These are phyloP conservation scores for Spinus olivaceus DNA, from an alignment of 2,797 vertebrate species.

Conservation along the genomic window DNA sequence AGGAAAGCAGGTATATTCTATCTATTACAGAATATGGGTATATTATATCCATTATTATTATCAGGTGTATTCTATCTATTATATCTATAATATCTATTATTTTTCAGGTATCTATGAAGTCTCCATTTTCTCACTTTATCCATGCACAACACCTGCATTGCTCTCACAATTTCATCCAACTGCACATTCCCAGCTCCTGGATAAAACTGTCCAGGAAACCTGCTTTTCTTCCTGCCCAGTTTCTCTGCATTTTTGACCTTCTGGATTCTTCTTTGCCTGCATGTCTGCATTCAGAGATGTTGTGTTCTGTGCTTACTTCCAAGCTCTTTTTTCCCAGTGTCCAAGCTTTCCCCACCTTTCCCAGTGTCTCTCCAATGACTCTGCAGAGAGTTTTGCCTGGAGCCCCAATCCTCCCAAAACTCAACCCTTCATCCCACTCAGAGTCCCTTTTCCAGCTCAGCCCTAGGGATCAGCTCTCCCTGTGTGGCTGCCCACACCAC, in stretches of 20 bases:
- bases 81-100: neutral
- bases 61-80: neutral
- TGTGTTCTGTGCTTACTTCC: neutral
- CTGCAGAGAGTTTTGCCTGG: neutral
- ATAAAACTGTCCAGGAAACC: neutral
- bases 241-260: neutral
- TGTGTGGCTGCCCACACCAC: neutral
- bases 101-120: neutral
- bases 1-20: neutral
- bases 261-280: neutral
- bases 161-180: neutral
- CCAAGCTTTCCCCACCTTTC: neutral
- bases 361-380: rapidly evolving
- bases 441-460: neutral
- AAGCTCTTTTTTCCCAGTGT: neutral
- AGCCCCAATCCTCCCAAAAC: neutral
- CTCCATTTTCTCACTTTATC: neutral
- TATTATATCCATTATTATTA: neutral
- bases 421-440: neutral
- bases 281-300: rapidly evolving
- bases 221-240: neutral
- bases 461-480: rapidly evolving
- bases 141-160: rapidly evolving
- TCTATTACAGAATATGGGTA: neutral
- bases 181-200: neutral